Base-by-base conservation (phyloP, 1,140 invertebrate species). In the Polyergus mexicanus region DNA sequence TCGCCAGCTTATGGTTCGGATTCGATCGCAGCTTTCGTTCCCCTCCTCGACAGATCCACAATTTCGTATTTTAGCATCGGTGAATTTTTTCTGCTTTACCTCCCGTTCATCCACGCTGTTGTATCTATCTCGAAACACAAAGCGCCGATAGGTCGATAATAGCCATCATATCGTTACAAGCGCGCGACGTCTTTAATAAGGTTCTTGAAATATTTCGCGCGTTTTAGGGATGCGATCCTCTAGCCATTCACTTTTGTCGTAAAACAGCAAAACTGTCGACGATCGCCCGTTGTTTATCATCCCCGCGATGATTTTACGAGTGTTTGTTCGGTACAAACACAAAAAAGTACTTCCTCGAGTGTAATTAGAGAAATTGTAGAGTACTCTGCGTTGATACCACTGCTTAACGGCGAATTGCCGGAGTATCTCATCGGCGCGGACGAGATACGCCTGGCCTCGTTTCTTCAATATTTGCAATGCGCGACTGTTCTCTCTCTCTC, bases 351-450 rank as follows among this genome's bases (percentile, higher is more conserved):
- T 11, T 51, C 13, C 44, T 63, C 32, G 4, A 71, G 56, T 54
- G 28, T 86, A 89, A 89, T 88, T 89, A 89, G 75, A 77, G 38
- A 88, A 86, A 86, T 86, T 44, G 56, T 76, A 71, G n/a, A n/a
- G n/a, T n/a, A n/a, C n/a, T n/a, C n/a, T n/a, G n/a, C n/a, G n/a
- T n/a, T n/a, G n/a, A n/a, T n/a, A n/a, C n/a, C n/a, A n/a, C n/a
- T n/a, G n/a, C n/a, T n/a, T n/a, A n/a, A 56, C 54, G 63, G 38
- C 11, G 44, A 75, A 28, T 85, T 11, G 62, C 44, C 44, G 1
- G 32, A 75, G 66, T 54, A 51, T 56, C 25, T 41, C 74, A 58
- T 51, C 85, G 54, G 51, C 19, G 51, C 7, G 47, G 22, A 44
- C 58, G 60, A 84, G 47, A 68, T 72, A 63, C 54, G 58, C 22